Percentiles rank a stretch among this genome's conserved stretches.
phyloP scores from a whole-genome alignment of 2,888 invertebrate genomes.

The Limnephilus lunatus region DNA sequence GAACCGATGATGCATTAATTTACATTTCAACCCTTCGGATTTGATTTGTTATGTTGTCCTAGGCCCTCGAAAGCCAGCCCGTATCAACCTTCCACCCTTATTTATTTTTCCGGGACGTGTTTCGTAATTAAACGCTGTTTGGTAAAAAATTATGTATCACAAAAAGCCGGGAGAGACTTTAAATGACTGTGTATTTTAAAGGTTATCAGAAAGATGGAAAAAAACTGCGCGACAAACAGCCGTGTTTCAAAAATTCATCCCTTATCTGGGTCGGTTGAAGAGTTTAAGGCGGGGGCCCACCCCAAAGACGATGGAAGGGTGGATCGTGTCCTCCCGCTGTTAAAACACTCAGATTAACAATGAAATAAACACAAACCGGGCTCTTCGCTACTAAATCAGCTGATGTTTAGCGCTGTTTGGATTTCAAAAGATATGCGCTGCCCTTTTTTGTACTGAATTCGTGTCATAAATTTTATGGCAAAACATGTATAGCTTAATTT shows the following conservation, averaged over 20 bases:
- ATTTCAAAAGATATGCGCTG: conserved; percentile 20
- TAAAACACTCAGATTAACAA: conserved; percentile 44
- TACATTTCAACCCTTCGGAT: neutral
- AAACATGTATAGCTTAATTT: conserved; percentile 31
- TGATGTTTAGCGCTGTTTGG: conserved; percentile 36
- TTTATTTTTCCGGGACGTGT: neutral
- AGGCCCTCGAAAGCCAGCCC: neutral
- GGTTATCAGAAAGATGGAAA: neutral
- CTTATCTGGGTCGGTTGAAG: conserved; percentile 24
- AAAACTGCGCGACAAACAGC: neutral
- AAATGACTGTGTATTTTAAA: neutral
- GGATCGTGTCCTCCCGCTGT: conserved; percentile 24
- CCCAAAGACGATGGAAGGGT: neutral
- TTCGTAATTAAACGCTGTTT: neutral
- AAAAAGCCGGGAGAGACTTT: neutral
- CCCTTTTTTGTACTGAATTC: conserved; percentile 29
- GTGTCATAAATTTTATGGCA: conserved; percentile 34
- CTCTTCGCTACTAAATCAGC: conserved; percentile 38
- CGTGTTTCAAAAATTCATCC: neutral
- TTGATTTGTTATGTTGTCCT: neutral
- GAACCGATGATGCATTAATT: neutral
- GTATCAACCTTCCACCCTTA: neutral
- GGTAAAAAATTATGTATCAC: neutral
- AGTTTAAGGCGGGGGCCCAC: conserved; percentile 13
- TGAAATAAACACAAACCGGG: conserved; percentile 41